A percentile compares a stretch with the other conserved stretches of the same genome.
Evolutionary conservation across 2,113 vertebrate species (phyloP).

Genomic region (Thamnophis sirtalis): DNA sequence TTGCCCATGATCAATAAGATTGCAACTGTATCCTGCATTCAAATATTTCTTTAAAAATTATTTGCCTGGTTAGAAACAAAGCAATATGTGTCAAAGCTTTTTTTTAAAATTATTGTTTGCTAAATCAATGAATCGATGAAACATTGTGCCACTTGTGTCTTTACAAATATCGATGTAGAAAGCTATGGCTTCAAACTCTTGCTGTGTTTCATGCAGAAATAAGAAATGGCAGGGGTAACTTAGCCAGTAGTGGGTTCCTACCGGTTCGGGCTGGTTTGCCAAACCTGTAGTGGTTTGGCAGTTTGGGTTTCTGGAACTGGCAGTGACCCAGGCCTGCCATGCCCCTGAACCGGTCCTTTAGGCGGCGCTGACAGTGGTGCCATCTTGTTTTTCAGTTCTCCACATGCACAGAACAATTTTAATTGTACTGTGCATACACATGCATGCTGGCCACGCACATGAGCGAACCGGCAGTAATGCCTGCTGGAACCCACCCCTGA

Average conservation of each 20-base stretch:
- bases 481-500: too few relatives aligned
- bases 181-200: background rate
- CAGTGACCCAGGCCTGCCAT: too few relatives aligned
- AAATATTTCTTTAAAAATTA: background rate
- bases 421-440: too few relatives aligned
- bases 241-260: conserved; percentile 8
- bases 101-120: background rate
- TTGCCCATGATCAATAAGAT: background rate
- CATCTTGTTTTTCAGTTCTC: too few relatives aligned
- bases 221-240: background rate
- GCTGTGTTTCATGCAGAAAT: conserved; percentile 23
- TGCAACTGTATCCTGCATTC: background rate
- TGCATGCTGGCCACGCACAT: too few relatives aligned
- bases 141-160: conserved; percentile 23
- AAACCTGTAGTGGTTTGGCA: too few relatives aligned
- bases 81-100: background rate
- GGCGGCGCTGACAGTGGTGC: too few relatives aligned
- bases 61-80: background rate
- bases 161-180: conserved; percentile 18
- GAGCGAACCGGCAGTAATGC: too few relatives aligned
- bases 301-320: too few relatives aligned
- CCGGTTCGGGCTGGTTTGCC: too few relatives aligned
- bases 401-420: too few relatives aligned
- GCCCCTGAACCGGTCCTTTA: too few relatives aligned
- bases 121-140: background rate